phyloP scores from a whole-genome alignment of 2,888 invertebrate genomes.

The Latrodectus hesperus region DNA sequence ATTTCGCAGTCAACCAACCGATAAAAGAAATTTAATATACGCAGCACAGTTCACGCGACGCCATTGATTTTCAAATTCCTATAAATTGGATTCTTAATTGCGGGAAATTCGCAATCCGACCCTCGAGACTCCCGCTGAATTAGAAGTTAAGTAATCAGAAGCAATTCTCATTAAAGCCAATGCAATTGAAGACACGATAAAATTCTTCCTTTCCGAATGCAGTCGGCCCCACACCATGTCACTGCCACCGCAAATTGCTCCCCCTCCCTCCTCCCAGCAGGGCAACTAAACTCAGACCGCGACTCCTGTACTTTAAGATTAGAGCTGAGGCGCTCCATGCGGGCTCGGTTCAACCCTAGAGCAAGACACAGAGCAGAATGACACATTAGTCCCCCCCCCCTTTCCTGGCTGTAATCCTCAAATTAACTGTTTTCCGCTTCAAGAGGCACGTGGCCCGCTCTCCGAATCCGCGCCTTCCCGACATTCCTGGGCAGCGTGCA shows the following conservation, averaged over 20 bases:
- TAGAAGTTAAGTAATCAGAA: neutral
- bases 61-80: too few relatives aligned
- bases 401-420: neutral
- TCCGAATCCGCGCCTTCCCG: too few relatives aligned
- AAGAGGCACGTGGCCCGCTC: neutral
- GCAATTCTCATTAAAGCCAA: conserved; percentile 9
- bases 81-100: too few relatives aligned
- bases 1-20: too few relatives aligned
- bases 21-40: too few relatives aligned
- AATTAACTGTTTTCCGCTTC: conserved; percentile 13
- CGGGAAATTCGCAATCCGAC: too few relatives aligned
- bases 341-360: neutral
- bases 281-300: conserved; percentile 11
- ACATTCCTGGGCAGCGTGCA: too few relatives aligned
- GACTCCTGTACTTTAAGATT: conserved; percentile 9
- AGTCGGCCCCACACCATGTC: neutral
- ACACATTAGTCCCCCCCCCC: neutral
- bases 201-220: neutral
- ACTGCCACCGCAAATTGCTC: neutral
- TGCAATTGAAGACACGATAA: conserved; percentile 19
- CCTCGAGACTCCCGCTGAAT: too few relatives aligned
- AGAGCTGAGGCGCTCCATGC: conserved; percentile 21
- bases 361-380: neutral
- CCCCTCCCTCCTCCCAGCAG: neutral
- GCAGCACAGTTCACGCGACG: too few relatives aligned